Evolutionary conservation across 2,888 invertebrate genomes (phyloP), one percentile per base, ranked within the genome.

Genomic region (Nymphalis c-album): DNA sequence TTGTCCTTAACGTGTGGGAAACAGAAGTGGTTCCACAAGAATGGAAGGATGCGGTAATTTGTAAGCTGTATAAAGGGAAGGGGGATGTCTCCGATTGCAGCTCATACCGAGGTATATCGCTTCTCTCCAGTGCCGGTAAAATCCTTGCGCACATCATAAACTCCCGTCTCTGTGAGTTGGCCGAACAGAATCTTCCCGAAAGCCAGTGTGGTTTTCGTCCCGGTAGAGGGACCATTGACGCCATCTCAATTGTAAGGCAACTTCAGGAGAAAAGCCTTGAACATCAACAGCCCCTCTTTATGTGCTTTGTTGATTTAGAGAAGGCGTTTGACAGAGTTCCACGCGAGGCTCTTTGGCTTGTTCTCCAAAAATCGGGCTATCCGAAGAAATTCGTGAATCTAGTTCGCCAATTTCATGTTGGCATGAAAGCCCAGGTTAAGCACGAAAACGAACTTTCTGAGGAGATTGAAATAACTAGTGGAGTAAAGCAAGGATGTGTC

Each of bases 31-130:
- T n/a, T n/a, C n/a, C n/a, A n/a, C n/a, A n/a, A 40, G 46, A 40
- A 16, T 67, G 51, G 51, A 67, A 48, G 35, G 35, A 64, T 40
- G 62, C 59, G 17, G 17, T 20, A 7, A 63, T 63, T 13, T 50
- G 58, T 40, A 67, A 67, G 22, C 40, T 63, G 10, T 63, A 67
- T 35, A 63, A 67, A 31, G 60, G 26, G 31, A 55, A 55, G 26
- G 26, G 5, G 1, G 22, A 22, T 22, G 22, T 22, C 2, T 22
- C 22, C 22, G 22, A 22, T 22, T 22, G 22, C 22, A 22, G 22
- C 22, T 22, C 22, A 1, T 22, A 22, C 22, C 22, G 22, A 1
- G 22, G 22, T 22, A 22, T 22, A 22, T 22, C 2, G 22, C 22
- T 22, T 22, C 22, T 22, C 22, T 22, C 22, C 22, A 22, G 22